phyloP scores from a whole-genome alignment of 37 sponge, comb jelly and placozoan species.

The Eunapius fragilis region DNA sequence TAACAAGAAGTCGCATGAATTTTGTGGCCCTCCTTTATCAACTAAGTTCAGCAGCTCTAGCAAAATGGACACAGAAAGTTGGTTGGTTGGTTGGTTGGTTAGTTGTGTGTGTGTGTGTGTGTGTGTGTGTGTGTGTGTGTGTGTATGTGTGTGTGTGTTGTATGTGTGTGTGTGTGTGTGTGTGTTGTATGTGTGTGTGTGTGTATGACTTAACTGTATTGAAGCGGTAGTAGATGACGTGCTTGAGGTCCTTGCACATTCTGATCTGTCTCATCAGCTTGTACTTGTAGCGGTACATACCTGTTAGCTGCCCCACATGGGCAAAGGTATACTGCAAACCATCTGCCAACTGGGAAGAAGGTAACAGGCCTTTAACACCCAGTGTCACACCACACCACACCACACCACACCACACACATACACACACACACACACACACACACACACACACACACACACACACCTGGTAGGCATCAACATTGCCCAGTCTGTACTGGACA shows the following conservation, averaged over 20 bases:
- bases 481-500: slow-evolving; percentile 98
- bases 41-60: no score
- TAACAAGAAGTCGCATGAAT: no score
- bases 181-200: no score
- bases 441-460: slow-evolving; percentile 1
- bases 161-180: no score
- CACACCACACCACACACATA: not conserved
- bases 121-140: no score
- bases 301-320: slow-evolving; percentile 99
- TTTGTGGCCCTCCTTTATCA: no score
- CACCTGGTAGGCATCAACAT: slow-evolving; percentile 95
- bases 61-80: no score
- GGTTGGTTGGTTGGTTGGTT: no score
- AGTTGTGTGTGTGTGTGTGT: no score
- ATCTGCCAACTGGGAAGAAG: slow-evolving; percentile 85
- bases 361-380: not conserved
- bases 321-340: slow-evolving; percentile 98
- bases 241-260: slow-evolving; percentile 99
- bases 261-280: slow-evolving; percentile 99
- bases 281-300: slow-evolving; percentile 99
- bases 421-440: slow-evolving; percentile 17
- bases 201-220: slow-evolving; percentile 89
- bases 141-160: no score
- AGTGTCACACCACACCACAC: not conserved
- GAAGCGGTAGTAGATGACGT: slow-evolving; percentile 99